Evolutionary conservation across 2,113 vertebrate species (phyloP), one percentile per base, ranked within the genome.

Genomic region (Lucifuga dentata): DNA sequence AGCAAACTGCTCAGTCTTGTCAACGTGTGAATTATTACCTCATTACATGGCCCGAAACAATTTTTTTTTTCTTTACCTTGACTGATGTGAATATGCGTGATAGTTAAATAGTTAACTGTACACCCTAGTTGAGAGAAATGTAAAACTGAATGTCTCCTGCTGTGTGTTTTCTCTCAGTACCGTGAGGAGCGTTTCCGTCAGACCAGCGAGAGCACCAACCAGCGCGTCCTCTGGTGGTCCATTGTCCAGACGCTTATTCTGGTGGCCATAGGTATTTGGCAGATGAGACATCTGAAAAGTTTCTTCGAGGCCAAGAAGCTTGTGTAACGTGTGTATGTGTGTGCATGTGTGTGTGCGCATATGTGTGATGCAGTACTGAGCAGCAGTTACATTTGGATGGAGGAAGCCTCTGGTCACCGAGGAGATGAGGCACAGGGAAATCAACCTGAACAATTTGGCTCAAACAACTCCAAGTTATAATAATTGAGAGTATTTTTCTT

Each of bases 281-380:
- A 97, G 86, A 96, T 97, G 95, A 93, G 94, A 68, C 96, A 97
- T 67, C 94, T 96, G 40, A 97, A 97, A 93, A 95, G 95, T 85
- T 97, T 97, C 91, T 97, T 97, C 44, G 96, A 97, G 88, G 96
- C 95, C 73, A 97, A 97, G 92, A 97, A 97, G 83, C 93, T 97
- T 76, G 95, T 97, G 76, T 97, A 95, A 86, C 2, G 35, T 11
- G 46, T 6, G 60, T 41, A 35, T 10, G 57, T 23, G 60, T 8
- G 40, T 6, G 45, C 21, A 50, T 5, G 16, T 21, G 59, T 35
- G 5, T 20, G 49, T 39, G 51, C 23, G 51, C 19, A 56, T 13
- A 43, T 29, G 38, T 53, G 57, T 48, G 68, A 88, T 90, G 80
- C 81, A 86, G 75, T 88, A 78, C 66, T 77, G 45, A 76, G 45